phyloP scores from a whole-genome alignment of 2,113 vertebrate genomes.

The Caretta caretta region DNA sequence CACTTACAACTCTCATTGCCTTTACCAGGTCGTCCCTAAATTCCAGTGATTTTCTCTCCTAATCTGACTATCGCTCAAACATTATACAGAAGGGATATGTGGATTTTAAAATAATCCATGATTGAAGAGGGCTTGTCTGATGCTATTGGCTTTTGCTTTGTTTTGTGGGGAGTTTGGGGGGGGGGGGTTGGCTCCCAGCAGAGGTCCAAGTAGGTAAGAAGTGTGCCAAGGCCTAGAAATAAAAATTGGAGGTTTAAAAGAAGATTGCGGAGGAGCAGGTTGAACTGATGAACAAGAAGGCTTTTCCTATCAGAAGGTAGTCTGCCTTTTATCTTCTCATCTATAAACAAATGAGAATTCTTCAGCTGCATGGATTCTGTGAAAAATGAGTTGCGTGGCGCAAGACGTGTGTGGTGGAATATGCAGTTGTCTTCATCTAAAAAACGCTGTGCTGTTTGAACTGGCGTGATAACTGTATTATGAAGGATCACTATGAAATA shows the following conservation, averaged over 20 bases:
- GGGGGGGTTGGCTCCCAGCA: too few relatives aligned
- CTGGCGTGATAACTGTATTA: neutral
- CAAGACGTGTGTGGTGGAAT: neutral
- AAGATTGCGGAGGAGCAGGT: rapidly evolving
- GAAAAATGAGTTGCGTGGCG: neutral
- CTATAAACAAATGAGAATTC: neutral
- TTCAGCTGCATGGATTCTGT: neutral
- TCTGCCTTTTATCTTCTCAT: neutral
- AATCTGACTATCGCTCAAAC: neutral
- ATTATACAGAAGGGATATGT: rapidly evolving
- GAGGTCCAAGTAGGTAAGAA: neutral
- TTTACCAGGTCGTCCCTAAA: rapidly evolving
- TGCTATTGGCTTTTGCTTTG: neutral
- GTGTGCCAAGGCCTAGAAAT: neutral
- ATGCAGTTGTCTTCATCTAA: neutral
- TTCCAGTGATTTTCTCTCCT: rapidly evolving
- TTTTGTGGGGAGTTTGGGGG: too few relatives aligned
- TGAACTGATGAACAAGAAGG: neutral
- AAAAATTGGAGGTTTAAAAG: neutral
- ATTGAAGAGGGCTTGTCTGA: neutral
- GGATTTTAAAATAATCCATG: neutral
- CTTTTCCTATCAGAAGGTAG: rapidly evolving
- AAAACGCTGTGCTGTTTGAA: neutral
- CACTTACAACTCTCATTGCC: neutral
- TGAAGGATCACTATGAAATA: neutral